Evolutionary conservation across 2,888 invertebrate species (phyloP).

Genomic region (Junonia oenone): DNA sequence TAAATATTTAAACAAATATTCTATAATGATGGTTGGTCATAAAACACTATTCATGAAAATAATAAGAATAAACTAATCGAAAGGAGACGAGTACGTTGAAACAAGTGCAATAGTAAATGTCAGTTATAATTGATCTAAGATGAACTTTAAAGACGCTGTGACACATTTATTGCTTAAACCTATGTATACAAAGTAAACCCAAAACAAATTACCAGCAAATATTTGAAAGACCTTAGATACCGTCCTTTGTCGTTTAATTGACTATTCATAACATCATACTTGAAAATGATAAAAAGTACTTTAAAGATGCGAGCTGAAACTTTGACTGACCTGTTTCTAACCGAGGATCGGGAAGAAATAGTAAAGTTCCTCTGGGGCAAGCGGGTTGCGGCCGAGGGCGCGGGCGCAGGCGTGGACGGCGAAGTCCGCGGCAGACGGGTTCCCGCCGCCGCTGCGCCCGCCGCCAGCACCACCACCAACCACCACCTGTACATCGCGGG

Average conservation of each 20-base stretch:
- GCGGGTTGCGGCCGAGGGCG: conserved; percentile 78
- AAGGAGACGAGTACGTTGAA: neutral
- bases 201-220: conserved; percentile 14
- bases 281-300: neutral
- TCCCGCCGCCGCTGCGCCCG: conserved; percentile 55
- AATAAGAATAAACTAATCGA: neutral
- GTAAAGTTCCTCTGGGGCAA: conserved; percentile 68
- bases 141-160: neutral
- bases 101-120: neutral
- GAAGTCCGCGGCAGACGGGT: conserved; percentile 66
- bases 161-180: neutral
- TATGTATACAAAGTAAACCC: conserved; percentile 4
- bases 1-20: neutral
- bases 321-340: conserved; percentile 69
- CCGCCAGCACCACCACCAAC: conserved; percentile 52
- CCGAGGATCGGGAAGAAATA: conserved; percentile 62
- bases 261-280: neutral
- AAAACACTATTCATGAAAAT: neutral
- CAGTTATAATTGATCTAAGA: neutral
- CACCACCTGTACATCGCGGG: conserved; percentile 61
- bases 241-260: conserved; percentile 12
- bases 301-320: conserved; percentile 1
- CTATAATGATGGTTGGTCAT: neutral
- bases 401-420: conserved; percentile 75
- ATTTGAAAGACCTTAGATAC: conserved; percentile 11